Evolutionary conservation across 2,888 invertebrate genomes (phyloP), one percentile per base, ranked within the genome.

Genomic region (Dysmachus trigonus): DNA sequence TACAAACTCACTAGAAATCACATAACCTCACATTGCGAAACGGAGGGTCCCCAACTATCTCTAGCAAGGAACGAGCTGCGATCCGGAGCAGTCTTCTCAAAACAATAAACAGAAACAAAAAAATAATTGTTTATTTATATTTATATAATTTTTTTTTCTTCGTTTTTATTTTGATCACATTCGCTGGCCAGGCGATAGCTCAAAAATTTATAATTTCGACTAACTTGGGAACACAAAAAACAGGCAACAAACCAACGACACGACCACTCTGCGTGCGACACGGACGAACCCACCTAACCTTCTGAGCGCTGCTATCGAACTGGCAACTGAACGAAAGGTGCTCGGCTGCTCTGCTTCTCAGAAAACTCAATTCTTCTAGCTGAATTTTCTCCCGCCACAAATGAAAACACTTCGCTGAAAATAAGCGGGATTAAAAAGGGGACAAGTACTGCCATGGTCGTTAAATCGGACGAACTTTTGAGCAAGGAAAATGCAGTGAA

Each of bases 241-340:
- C 53, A 81, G 53, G 81, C 22, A 81, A 81, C 27, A 62, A 51
- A 10, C 53, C 31, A 76, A 76, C 51, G 47, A 77, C 77, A 77
- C 77, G 77, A 7, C 33, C 81, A 27, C 33, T 41, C 10, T 15
- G 38, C 38, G 13, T 33, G 81, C 81, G 62, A 53, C 33, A 62
- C 81, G 51, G 3, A 41, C 81, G 35, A 53, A 30, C 31, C 53
- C 18, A 81, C 35, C 53, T 15, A 22, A 41, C 22, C 31, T 35
- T 47, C 13, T 27, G 27, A 77, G 77, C 47, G 47, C 51, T 81
- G 33, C 22, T 53, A 33, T 81, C 53, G 53, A 81, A 81, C 81
- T 81, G 33, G n/a, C 62, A 27, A 81, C 53, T 53, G n/a, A 81
- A 79, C 35, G 35, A 38, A 38, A 35, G 71, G 30, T 72, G 27